Conservation (phyloP, 2,888 invertebrate species). For the Xestia rhomboidea region DNA sequence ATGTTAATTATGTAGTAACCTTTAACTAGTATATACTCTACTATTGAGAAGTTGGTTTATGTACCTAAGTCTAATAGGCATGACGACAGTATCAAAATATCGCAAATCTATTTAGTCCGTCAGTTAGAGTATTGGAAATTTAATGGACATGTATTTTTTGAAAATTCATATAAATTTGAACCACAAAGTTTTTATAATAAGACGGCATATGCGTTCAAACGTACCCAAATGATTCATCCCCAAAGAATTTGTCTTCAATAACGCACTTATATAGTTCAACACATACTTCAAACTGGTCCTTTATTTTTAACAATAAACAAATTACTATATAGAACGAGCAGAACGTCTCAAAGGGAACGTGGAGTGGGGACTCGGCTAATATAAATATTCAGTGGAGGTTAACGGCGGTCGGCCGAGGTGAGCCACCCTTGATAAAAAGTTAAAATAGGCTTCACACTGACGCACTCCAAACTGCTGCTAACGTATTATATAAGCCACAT, state of each 20-base stretch:
- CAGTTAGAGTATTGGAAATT: too few relatives aligned
- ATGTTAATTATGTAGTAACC: background rate
- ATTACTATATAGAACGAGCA: conserved; percentile 67
- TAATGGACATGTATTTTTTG: too few relatives aligned
- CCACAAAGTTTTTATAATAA: background rate
- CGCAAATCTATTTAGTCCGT: too few relatives aligned
- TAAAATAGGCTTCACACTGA: conserved; percentile 71
- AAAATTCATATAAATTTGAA: background rate
- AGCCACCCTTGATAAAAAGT: conserved; percentile 77
- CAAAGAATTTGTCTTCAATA: conserved; percentile 38
- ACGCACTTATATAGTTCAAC: conserved; percentile 16
- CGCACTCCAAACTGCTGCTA: conserved; percentile 51
- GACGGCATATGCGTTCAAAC: background rate
- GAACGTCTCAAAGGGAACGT: conserved; percentile 67
- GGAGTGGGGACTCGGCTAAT: conserved; percentile 70
- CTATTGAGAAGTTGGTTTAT: background rate
- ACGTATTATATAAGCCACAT: conserved; percentile 47
- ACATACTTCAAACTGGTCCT: conserved; percentile 41
- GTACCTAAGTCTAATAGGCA: too few relatives aligned
- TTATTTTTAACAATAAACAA: conserved; percentile 74
- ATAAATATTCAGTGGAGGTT: conserved; percentile 85
- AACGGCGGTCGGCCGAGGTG: conserved; percentile 74
- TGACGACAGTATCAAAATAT: too few relatives aligned
- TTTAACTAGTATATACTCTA: background rate
- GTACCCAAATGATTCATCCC: conserved; percentile 35